Conservation (phyloP, 2,888 invertebrate species). For the Eugnorisma glareosa region DNA sequence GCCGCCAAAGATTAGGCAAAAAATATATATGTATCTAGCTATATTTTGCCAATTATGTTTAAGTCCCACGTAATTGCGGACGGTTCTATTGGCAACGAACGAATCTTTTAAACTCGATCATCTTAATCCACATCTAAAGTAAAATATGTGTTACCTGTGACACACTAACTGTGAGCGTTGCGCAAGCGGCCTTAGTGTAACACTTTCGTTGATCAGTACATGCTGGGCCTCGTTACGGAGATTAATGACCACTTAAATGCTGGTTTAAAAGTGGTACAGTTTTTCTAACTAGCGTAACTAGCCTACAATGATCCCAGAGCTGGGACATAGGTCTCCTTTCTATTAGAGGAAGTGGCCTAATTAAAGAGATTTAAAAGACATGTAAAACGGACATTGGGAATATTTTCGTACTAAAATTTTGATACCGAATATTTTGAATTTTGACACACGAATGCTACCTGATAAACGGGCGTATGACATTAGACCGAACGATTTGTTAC, state of each 20-base stretch:
- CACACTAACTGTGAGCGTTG: slow-evolving; percentile 41
- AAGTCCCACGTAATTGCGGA: too few species aligned
- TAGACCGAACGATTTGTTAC: too few species aligned
- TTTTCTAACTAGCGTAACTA: not conserved
- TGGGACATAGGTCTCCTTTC: not conserved
- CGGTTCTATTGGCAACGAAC: not conserved
- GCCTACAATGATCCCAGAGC: not conserved
- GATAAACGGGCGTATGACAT: too few species aligned
- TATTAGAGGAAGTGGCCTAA: too few species aligned
- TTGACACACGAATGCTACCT: too few species aligned
- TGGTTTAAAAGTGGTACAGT: slow-evolving; percentile 3
- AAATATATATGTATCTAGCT: too few species aligned
- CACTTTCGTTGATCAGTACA: slow-evolving; percentile 55
- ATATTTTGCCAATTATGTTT: too few species aligned
- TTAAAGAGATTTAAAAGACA: too few species aligned
- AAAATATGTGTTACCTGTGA: slow-evolving; percentile 22
- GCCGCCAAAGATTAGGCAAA: too few species aligned
- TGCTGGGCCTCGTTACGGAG: slow-evolving; percentile 27
- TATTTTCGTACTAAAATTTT: too few species aligned
- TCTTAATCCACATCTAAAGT: not conserved
- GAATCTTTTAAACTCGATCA: not conserved
- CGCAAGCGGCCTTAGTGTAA: slow-evolving; percentile 45
- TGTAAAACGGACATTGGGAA: too few species aligned
- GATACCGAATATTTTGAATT: too few species aligned
- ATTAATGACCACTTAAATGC: slow-evolving; percentile 40